Base-by-base conservation (phyloP, 1,140 invertebrate genomes). In the Apis dorsata region DNA sequence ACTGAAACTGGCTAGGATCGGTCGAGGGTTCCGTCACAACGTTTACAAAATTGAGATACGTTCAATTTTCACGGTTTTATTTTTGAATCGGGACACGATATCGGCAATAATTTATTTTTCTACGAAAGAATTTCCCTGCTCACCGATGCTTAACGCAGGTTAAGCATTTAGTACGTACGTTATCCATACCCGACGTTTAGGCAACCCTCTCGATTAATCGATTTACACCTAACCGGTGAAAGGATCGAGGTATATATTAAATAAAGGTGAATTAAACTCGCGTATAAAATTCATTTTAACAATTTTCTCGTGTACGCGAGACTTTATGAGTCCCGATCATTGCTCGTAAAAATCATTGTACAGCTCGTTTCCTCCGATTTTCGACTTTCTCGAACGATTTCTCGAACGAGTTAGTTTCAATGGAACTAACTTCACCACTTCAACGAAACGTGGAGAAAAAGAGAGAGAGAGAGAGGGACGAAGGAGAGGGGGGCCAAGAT, bases 401-500 rank as follows among this genome's bases (percentile, higher is more conserved):
- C 34, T 44, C 34, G 34, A 44, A 44, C 34, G 34, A 44, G 34
- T 44, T 44, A 7, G 34, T 44, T 24, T 7, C 34, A 7, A 44
- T 44, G 34, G 5, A 44, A 44, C 34, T 7, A 44, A 44, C 34
- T 44, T 44, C 34, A 44, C 34, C 4, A 7, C 34, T 44, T 44
- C 28, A 63, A 63, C 24, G 62, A 24, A 13, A 63, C 13, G 13
- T 0, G 60, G 60, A 24, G 55, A 19, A 49, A 44, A 66, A 19
- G 21, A 2, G 34, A 7, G 19, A 11, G 34, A 53, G 21, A 57
- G 15, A 77, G 59, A 10, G 79, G 73, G 84, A 55, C 77, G 74
- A 88, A 79, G 79, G 75, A 83, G 60, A 55, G 60, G 72, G 51
- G 76, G 82, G 80, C 72, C 72, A 85, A 88, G 73, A 88, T 85